Percentiles rank a stretch among this genome's conserved stretches.
phyloP scores from a whole-genome alignment of 2,113 vertebrate species.

The Bufo bufo region DNA sequence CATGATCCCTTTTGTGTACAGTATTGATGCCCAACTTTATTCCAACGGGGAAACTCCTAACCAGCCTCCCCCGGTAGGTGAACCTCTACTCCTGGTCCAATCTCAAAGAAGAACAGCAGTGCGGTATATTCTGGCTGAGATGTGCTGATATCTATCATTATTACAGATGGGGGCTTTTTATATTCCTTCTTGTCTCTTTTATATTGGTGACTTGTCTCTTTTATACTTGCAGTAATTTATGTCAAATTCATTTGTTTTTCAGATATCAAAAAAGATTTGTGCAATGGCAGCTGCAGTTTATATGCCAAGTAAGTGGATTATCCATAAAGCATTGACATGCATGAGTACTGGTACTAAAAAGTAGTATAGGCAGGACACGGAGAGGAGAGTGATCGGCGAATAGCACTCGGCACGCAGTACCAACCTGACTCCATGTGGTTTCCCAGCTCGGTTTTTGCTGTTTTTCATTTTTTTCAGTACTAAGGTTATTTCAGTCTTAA shows the following conservation, averaged over 20 bases:
- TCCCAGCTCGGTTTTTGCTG: no score
- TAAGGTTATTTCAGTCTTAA: no score
- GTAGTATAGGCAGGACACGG: not conserved
- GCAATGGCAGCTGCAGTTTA: constrained; percentile 79
- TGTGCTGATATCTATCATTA: no score
- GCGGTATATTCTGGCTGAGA: no score
- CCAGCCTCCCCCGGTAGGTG: no score
- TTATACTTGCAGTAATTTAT: not conserved
- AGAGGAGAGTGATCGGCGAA: not conserved
- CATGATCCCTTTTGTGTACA: no score
- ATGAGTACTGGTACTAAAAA: not conserved
- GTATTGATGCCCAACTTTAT: no score
- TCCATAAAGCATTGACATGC: not conserved
- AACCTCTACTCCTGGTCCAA: no score
- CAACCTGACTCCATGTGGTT: not conserved
- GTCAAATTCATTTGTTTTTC: constrained; percentile 49
- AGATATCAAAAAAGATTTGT: constrained; percentile 80
- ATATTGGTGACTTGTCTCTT: not conserved
- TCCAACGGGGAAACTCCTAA: no score
- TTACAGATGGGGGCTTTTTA: no score
- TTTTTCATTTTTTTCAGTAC: no score
- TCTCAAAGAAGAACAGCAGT: no score
- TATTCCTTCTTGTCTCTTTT: not conserved
- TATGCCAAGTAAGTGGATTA: constrained; percentile 86
- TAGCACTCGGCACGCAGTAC: not conserved